Base-by-base conservation (phyloP, 2,113 vertebrate genomes). In the Sturnus vulgaris region DNA sequence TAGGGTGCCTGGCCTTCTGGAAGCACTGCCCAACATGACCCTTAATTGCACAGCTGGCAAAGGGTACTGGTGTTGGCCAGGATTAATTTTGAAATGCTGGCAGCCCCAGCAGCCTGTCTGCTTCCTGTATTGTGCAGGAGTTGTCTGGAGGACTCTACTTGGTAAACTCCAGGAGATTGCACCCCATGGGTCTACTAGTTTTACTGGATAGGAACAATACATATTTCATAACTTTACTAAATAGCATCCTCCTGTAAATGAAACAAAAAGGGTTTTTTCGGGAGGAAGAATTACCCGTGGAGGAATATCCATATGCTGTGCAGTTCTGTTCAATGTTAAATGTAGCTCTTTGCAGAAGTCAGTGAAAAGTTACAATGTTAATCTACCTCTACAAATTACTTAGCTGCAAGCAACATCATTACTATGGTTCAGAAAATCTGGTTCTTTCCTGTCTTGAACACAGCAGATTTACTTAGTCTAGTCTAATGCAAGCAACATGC, bases 401-500 rank as follows among this genome's bases (percentile, higher is more conserved):
- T 68, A 90, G 9, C 85, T 4, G 1, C 23, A 50, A 84, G 77
- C 56, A 70, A n/a, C n/a, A 66, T 46, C 8, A 8, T 71, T 77
- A 40, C 21, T 37, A 9, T 42, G 47, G 17, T 44, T 82, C n/a
- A 57, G 55, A 82, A 92, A 77, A 77, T 56, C 11, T 39, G 30
- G 0, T 73, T 65, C 39, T 90, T 86, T 56, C 12, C 6, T 60
- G 14, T 76, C 24, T 28, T 70, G 50, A 31, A n/a, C 28, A 52
- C 14, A 44, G 15, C 21, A 50, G 33, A 6, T 70, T 77, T 37
- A 21, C 28, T 83, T 61, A 15, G 15, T 70, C 10, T 90, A 31
- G 42, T 55, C 31, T 20, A 18, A 12, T 3, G 0, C 7, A 9
- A 15, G 12, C 30, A 56, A 12, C 44, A 9, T 47, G 10, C 0